Conservation (phyloP, 2,113 vertebrate species). For the Notarius quadriscutis region DNA sequence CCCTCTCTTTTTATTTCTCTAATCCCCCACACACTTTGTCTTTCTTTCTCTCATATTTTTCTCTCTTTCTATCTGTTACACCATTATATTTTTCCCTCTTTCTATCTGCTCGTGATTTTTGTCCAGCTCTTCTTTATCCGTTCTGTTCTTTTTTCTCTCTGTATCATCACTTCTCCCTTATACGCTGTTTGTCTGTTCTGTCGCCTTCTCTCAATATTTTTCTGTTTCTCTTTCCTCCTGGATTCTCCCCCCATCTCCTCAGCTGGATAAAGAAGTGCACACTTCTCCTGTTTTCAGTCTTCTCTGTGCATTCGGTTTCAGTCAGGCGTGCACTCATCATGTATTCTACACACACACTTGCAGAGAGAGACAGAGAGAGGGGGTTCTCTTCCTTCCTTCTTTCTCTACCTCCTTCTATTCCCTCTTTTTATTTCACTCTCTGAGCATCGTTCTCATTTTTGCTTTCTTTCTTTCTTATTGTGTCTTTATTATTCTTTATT, state of each 20-base stretch:
- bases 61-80: neutral
- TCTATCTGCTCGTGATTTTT: neutral
- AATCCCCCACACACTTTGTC: neutral
- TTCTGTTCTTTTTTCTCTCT: neutral
- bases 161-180: neutral
- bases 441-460: neutral
- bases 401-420: neutral
- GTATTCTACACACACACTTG: conserved; percentile 2
- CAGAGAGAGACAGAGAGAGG: neutral
- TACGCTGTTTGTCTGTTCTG: neutral
- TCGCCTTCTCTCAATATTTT: neutral
- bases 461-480: neutral
- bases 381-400: neutral
- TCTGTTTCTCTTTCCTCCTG: neutral
- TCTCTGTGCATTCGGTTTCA: neutral
- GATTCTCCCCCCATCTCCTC: neutral
- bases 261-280: neutral
- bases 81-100: neutral
- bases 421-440: neutral
- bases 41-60: neutral
- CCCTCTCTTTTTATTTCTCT: neutral
- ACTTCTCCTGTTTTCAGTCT: neutral
- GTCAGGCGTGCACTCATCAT: neutral
- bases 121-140: neutral
- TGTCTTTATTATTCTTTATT: neutral